These are phyloP conservation scores for Girardia tigrina DNA, from an alignment of 2,888 invertebrate species.

Conservation along the genomic window DNA sequence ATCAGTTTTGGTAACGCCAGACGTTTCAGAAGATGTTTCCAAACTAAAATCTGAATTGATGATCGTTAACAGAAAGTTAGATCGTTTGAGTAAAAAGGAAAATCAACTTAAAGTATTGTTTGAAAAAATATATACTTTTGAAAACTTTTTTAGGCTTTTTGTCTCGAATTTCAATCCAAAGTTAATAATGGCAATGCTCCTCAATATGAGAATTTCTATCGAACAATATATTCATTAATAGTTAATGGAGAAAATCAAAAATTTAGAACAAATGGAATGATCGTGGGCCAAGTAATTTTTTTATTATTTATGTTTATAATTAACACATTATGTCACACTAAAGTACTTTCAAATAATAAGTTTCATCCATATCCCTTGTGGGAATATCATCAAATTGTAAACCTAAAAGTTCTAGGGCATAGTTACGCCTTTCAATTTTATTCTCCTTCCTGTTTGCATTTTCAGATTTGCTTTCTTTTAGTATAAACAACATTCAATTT, in stretches of 20 bases:
- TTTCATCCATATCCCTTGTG: neutral
- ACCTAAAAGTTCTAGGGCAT: too few relatives aligned
- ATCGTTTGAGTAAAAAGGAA: constrained; percentile 48
- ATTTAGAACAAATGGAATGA: neutral
- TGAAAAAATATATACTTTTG: too few relatives aligned
- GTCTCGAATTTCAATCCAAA: too few relatives aligned
- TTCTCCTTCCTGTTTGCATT: too few relatives aligned
- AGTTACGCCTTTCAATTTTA: too few relatives aligned
- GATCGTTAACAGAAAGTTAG: constrained; percentile 46
- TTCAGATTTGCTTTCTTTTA: too few relatives aligned
- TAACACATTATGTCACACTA: neutral
- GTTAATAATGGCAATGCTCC: neutral
- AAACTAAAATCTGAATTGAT: constrained; percentile 45
- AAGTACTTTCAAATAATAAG: neutral
- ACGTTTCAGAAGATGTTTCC: constrained; percentile 40
- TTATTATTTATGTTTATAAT: neutral
- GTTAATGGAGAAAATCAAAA: neutral
- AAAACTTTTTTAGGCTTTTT: too few relatives aligned
- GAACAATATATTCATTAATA: neutral
- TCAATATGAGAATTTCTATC: neutral
- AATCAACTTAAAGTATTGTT: constrained; percentile 45
- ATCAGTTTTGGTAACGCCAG: neutral
- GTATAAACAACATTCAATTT: too few relatives aligned
- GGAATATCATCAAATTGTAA: too few relatives aligned
- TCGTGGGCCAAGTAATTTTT: neutral